phyloP scores from a whole-genome alignment of 2,888 invertebrate genomes.

The Agonopterix heracliana region DNA sequence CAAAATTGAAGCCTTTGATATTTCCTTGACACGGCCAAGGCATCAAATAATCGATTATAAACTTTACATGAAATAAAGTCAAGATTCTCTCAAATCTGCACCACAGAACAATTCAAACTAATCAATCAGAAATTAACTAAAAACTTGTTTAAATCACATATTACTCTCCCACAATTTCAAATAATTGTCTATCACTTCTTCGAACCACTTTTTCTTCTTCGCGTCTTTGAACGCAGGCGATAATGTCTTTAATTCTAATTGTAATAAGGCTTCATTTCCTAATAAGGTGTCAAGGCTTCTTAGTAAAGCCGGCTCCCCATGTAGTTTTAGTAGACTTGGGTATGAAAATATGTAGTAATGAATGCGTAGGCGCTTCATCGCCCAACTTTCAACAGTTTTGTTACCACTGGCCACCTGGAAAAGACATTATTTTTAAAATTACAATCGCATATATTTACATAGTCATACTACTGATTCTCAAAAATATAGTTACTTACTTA shows the following conservation, averaged over 20 bases:
- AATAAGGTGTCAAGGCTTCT: constrained; percentile 82
- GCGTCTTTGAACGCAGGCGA: constrained; percentile 86
- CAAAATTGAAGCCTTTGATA: too few species aligned
- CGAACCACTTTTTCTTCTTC: constrained; percentile 87
- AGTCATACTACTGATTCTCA: too few species aligned
- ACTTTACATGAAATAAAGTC: too few species aligned
- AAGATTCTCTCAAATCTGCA: too few species aligned
- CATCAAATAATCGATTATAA: too few species aligned
- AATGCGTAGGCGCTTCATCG: constrained; percentile 80
- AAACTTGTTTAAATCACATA: constrained; percentile 75
- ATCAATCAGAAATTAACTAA: too few species aligned
- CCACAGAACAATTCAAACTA: too few species aligned
- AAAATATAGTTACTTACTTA: too few species aligned
- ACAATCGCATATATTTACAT: too few species aligned
- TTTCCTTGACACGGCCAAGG: too few species aligned
- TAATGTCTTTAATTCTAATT: constrained; percentile 86
- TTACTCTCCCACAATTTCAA: constrained; percentile 93
- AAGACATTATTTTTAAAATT: not conserved
- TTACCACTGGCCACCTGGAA: constrained; percentile 84
- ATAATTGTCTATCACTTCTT: constrained; percentile 92
- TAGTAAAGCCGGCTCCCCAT: constrained; percentile 84
- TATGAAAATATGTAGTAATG: constrained; percentile 90
- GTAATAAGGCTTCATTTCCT: constrained; percentile 88
- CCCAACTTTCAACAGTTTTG: constrained; percentile 86
- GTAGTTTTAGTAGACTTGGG: constrained; percentile 86